Evolutionary conservation across 2,797 vertebrate genomes (phyloP).

Genomic region (Artibeus lituratus): DNA sequence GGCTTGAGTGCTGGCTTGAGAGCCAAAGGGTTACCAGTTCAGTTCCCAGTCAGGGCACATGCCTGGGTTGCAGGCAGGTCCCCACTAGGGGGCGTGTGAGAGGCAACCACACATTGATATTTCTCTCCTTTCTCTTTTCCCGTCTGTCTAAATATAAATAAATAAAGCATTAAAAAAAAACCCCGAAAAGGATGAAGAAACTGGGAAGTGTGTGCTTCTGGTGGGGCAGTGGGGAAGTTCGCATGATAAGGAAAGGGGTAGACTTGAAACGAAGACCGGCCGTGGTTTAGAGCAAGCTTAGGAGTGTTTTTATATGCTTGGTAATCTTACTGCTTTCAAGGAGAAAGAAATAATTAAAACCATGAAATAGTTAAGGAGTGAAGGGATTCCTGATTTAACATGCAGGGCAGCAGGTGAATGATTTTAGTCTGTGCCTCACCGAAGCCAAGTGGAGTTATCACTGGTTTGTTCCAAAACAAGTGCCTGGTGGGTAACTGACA

Average conservation of each 20-base stretch:
- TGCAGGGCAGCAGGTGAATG: neutral
- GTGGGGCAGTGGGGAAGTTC: neutral
- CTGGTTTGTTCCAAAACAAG: neutral
- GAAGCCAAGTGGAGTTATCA: neutral
- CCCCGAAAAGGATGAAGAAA: neutral
- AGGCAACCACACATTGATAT: no score
- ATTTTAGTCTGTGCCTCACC: neutral
- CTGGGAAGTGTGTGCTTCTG: neutral
- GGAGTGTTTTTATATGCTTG: neutral
- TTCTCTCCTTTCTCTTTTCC: no score
- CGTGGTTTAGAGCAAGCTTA: neutral
- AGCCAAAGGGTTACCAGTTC: no score
- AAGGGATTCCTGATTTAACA: neutral
- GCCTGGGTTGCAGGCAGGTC: no score
- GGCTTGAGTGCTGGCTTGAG: no score
- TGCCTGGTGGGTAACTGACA: neutral
- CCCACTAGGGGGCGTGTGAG: no score
- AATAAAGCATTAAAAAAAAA: no score
- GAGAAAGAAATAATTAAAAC: neutral
- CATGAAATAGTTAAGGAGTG: neutral
- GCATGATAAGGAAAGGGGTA: neutral
- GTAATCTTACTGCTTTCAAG: neutral
- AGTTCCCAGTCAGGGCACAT: no score
- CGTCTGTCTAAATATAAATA: no score
- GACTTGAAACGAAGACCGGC: neutral